phyloP scores from a whole-genome alignment of 1,140 invertebrate genomes.

The Pinna nobilis region DNA sequence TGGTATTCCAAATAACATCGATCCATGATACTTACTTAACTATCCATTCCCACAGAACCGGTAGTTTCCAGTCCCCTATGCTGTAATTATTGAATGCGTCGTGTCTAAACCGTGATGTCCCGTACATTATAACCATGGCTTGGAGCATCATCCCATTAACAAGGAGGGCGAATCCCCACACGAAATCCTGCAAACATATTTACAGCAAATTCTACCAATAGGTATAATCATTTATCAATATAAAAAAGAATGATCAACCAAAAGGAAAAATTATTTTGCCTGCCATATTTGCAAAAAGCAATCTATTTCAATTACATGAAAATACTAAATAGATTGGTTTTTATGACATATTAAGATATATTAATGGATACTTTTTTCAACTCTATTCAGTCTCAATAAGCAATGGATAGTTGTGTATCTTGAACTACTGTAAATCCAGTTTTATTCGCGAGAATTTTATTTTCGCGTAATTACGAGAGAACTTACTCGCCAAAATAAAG shows the following conservation, averaged over 20 bases:
- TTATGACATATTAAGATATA: too few relatives aligned
- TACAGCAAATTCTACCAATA: background rate
- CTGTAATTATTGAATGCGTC: conserved; percentile 60
- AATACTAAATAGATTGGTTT: too few relatives aligned
- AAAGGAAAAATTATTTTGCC: background rate
- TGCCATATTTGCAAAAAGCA: background rate
- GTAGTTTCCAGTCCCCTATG: conserved; percentile 63
- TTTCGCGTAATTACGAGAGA: too few relatives aligned
- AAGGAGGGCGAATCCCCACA: conserved; percentile 67
- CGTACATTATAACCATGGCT: conserved; percentile 58
- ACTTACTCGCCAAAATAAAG: too few relatives aligned
- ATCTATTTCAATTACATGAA: background rate
- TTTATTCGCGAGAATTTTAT: too few relatives aligned
- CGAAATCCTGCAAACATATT: conserved; percentile 60
- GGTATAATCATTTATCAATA: background rate
- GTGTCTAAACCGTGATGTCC: conserved; percentile 49
- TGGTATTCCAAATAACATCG: too few relatives aligned
- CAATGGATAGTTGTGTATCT: too few relatives aligned
- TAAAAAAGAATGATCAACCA: background rate
- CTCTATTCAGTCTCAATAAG: too few relatives aligned
- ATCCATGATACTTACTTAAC: conserved; percentile 64
- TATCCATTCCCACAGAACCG: conserved; percentile 57
- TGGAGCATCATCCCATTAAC: conserved; percentile 63
- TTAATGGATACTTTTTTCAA: too few relatives aligned
- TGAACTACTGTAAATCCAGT: too few relatives aligned